A percentile compares a stretch with the other conserved stretches of the same genome.
Conservation (phyloP, 2,113 vertebrate species). For the Cygnus buccinator region DNA sequence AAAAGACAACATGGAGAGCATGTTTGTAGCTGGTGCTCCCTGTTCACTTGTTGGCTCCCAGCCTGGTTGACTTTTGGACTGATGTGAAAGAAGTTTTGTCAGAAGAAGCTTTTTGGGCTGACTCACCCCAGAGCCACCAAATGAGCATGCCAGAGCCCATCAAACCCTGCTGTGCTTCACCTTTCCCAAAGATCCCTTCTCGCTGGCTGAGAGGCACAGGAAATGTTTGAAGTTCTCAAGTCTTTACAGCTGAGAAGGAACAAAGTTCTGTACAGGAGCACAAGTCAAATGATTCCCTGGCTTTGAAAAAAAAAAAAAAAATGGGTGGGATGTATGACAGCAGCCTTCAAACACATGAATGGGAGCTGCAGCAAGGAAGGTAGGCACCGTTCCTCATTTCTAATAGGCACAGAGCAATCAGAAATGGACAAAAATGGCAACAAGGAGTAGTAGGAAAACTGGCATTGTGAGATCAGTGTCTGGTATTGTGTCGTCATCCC, state of each 20-base stretch:
- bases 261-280: not conserved
- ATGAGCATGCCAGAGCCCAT: fast-evolving
- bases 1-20: not conserved
- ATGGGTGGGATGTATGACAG: not conserved
- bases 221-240: not conserved
- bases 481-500: not conserved
- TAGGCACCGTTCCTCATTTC: not conserved
- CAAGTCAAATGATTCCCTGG: not conserved
- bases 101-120: not conserved
- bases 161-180: not conserved
- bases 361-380: not conserved
- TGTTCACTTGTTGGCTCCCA: not conserved
- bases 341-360: not conserved
- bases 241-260: not conserved
- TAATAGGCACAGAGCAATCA: not conserved
- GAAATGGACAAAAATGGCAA: not conserved
- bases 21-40: not conserved
- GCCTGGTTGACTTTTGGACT: not conserved
- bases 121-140: not conserved
- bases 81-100: not conserved
- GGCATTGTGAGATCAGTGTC: not conserved
- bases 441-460: not conserved
- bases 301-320: not conserved
- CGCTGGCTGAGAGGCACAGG: not conserved
- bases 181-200: not conserved